Conservation (phyloP, 2,113 vertebrate genomes). For the Planiliza haematocheilus region DNA sequence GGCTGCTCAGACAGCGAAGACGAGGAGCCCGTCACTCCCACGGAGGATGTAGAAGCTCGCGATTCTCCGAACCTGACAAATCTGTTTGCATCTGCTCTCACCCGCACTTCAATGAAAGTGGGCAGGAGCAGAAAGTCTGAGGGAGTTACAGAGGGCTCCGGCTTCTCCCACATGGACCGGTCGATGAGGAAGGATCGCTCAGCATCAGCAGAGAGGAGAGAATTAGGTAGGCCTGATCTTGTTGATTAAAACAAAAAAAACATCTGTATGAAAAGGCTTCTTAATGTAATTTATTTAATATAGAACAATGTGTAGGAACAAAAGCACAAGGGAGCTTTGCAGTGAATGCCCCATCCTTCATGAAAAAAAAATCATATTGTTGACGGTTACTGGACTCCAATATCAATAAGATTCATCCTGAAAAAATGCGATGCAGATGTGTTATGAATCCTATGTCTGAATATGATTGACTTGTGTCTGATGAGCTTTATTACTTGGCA, state of each 20-base stretch:
- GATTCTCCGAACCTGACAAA: constrained; percentile 90
- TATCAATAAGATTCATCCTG: constrained; percentile 56
- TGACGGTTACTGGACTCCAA: constrained; percentile 62
- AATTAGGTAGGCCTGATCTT: constrained; percentile 75
- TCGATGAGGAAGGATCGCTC: constrained; percentile 87
- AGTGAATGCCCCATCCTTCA: constrained; percentile 4
- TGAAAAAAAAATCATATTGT: constrained; percentile 59
- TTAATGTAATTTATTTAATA: not conserved
- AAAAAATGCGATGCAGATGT: constrained; percentile 49
- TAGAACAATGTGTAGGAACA: not conserved
- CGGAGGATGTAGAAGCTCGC: constrained; percentile 70
- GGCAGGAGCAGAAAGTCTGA: constrained; percentile 74
- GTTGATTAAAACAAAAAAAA: not conserved
- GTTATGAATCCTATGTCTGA: constrained; percentile 38
- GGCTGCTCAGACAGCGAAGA: constrained; percentile 85
- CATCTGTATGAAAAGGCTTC: not conserved
- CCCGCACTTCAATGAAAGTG: constrained; percentile 73
- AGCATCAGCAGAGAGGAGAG: constrained; percentile 84
- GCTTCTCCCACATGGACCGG: constrained; percentile 79
- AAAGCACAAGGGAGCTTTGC: not conserved
- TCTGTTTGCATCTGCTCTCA: constrained; percentile 96
- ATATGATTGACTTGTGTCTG: constrained; percentile 45
- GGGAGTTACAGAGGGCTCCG: constrained; percentile 58
- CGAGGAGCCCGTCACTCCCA: constrained; percentile 77
- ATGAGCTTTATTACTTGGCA: constrained; percentile 46